Base-by-base conservation (phyloP, 2,888 invertebrate genomes). In the Cephus pygmeus region DNA sequence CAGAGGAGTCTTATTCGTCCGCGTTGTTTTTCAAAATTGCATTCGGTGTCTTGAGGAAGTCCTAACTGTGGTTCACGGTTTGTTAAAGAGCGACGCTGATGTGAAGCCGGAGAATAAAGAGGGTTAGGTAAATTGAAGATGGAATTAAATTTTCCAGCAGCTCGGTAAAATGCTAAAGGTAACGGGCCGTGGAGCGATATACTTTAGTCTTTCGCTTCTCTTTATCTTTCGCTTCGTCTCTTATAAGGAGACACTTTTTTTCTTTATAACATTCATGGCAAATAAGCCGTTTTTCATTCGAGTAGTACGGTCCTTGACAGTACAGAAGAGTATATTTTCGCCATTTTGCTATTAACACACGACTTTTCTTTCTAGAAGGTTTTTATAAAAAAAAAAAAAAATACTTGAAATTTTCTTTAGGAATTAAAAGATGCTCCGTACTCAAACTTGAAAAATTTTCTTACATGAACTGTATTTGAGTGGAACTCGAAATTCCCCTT, bases 51-150 rank as follows among this genome's bases (percentile, higher is more conserved):
- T 23, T 56, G 23, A 23, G 9, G 56, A 56, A 56, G 56, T 56
- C 56, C 56, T 56, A 23, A 56, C 56, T 56, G 56, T 56, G 23
- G 9, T 56, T 56, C 56, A 56, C 56, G 56, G 56, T 56, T 56
- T 56, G 56, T 9, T 56, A 23, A 56, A 56, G 56, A 23, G 23
- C 23, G 56, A 56, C 23, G 56, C 9, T 56, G 56, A 56, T 9
- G 56, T 0, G 56, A 6, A 56, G 56, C 4, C 23, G 23, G 56
- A 56, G 23, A 56, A 81, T 87, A 84, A 87, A 84, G 85, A 83
- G 86, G 86, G 87, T 87, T 85, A 87, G 83, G 85, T 86, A 88
- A 88, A 88, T 88, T 88, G 87, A 88, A 88, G 87, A 87, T 88
- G 86, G 88, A 87, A 88, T 88, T 88, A 86, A 88, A 88, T 88